These are phyloP conservation scores for Drosophila quadrilineata DNA, from an alignment of 1,140 invertebrate species.

Conservation along the genomic window DNA sequence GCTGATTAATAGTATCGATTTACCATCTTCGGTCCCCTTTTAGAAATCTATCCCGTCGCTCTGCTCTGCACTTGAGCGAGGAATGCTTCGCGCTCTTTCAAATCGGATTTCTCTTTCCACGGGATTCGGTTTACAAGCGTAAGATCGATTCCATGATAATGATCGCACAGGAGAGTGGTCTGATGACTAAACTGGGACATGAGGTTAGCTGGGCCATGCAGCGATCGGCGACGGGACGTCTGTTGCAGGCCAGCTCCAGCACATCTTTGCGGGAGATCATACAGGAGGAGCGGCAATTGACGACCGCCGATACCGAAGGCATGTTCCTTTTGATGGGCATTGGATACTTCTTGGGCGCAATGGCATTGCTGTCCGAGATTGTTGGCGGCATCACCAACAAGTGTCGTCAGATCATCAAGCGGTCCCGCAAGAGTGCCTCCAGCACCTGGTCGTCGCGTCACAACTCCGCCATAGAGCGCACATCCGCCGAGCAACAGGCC, in stretches of 20 bases:
- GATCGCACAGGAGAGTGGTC: slow-evolving; percentile 84
- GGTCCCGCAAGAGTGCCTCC: slow-evolving; percentile 56
- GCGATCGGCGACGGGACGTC: slow-evolving; percentile 83
- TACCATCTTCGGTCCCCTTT: neutral
- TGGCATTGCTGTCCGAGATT: slow-evolving; percentile 84
- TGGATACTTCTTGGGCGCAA: slow-evolving; percentile 84
- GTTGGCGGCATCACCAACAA: slow-evolving; percentile 85
- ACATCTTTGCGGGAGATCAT: slow-evolving; percentile 65
- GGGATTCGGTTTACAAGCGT: slow-evolving; percentile 84
- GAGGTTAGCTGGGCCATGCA: slow-evolving; percentile 88
- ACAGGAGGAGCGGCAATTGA: slow-evolving; percentile 86
- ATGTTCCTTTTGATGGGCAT: slow-evolving; percentile 88
- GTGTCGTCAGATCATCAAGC: slow-evolving; percentile 81
- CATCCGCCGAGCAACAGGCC: slow-evolving; percentile 33
- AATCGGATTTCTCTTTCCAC: slow-evolving; percentile 84
- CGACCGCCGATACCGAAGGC: slow-evolving; percentile 88
- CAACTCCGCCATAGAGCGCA: slow-evolving; percentile 39
- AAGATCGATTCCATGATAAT: slow-evolving; percentile 84
- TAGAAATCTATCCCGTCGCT: slow-evolving; percentile 83
- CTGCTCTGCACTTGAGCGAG: slow-evolving; percentile 85
- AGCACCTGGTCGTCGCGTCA: slow-evolving; percentile 60
- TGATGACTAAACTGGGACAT: slow-evolving; percentile 84
- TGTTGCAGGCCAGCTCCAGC: slow-evolving; percentile 82
- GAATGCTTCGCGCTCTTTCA: slow-evolving; percentile 88
- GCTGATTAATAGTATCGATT: too few relatives aligned